Evolutionary conservation across 2,888 invertebrate genomes (phyloP), one percentile per base, ranked within the genome.

Genomic region (Scrobipalpa costella): DNA sequence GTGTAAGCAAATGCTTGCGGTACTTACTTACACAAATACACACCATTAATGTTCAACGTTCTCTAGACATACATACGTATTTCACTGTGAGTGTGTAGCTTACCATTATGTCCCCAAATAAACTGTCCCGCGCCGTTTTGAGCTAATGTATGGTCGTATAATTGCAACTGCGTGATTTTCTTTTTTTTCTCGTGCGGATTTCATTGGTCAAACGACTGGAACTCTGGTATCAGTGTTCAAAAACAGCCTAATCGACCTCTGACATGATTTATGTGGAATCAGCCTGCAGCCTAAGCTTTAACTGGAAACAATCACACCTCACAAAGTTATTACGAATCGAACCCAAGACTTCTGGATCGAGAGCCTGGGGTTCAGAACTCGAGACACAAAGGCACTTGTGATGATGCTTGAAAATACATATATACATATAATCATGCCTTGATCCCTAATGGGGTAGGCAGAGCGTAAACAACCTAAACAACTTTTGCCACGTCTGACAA

Each of bases 1-100:
- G 52, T 52, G 52, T 52, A 52, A 52, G 52, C 52, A 52, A 52
- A 52, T 52, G 52, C 27, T 27, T 27, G 27, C 52, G 52, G 27
- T 33, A 27, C 52, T 52, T 52, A 21, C 52, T 52, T 52, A 33
- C 21, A 52, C 33, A 52, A 33, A 27, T 27, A 52, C 21, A 52
- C 52, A 52, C 21, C 52, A 52, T 52, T 52, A 27, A 52, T 52
- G 52, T 52, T 52, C 33, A 52, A 27, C 27, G n/a, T 27, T 33
- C 55, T 15, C 55, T 34, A 33, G 34, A 15, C 34, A n/a, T 33
- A 52, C 27, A 55, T n/a, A 34, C n/a, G 15, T 55, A 52, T 34
- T 34, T 13, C 55, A 15, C 27, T 33, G 34, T 7, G 33, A 34
- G 2, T 34, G 55, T 55, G n/a, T 27, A 15, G 50, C 13, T 6